phyloP scores from a whole-genome alignment of 2,888 invertebrate species.

The Dexiosoma caninum region DNA sequence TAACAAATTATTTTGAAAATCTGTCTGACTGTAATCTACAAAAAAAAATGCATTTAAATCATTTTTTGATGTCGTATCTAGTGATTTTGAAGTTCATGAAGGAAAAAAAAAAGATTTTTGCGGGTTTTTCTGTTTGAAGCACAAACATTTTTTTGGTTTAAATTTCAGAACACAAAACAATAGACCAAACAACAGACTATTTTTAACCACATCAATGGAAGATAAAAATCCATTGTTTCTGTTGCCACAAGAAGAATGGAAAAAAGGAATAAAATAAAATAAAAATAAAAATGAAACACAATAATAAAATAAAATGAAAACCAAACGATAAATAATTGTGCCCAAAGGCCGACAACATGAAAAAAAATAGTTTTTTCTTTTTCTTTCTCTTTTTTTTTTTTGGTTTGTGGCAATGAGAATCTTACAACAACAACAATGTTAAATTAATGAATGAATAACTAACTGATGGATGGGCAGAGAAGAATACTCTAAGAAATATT shows the following conservation, averaged over 20 bases:
- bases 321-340: constrained; percentile 76
- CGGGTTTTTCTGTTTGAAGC: constrained; percentile 22
- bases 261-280: too few relatives aligned
- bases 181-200: constrained; percentile 17
- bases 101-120: too few relatives aligned
- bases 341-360: constrained; percentile 71
- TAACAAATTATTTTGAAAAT: neutral
- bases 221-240: constrained; percentile 57
- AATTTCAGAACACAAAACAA: constrained; percentile 28
- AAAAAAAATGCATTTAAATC: neutral
- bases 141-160: constrained; percentile 28
- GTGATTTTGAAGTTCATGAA: neutral
- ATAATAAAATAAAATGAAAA: constrained; percentile 53
- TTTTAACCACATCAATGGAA: constrained; percentile 53
- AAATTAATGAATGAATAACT: constrained; percentile 45
- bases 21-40: neutral
- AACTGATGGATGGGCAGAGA: constrained; percentile 4
- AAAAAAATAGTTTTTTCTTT: constrained; percentile 26
- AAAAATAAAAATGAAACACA: neutral
- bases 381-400: constrained; percentile 3
- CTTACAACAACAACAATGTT: constrained; percentile 40
- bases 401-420: neutral
- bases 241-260: constrained; percentile 17
- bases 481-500: constrained; percentile 2
- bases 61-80: neutral